These are phyloP conservation scores for Eriocheir sinensis DNA, from an alignment of 1,140 invertebrate genomes.

Conservation along the genomic window DNA sequence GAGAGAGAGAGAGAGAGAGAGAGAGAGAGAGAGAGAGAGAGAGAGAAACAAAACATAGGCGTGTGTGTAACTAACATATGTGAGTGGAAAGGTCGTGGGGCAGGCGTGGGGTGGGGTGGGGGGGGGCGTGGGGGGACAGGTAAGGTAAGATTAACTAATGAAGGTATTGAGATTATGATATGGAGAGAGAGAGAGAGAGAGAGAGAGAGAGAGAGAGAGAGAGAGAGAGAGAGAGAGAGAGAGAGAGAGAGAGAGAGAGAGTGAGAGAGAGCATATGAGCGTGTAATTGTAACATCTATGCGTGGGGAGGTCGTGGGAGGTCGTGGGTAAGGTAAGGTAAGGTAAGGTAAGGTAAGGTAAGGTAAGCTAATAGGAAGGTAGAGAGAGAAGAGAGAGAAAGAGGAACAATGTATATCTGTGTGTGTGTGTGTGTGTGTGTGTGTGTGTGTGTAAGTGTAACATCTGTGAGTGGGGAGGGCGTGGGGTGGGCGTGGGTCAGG, in stretches of 20 bases:
- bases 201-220: background rate
- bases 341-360: background rate
- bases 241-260: background rate
- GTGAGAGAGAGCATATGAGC: background rate
- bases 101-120: background rate
- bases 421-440: background rate
- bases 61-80: background rate
- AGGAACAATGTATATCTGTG: background rate
- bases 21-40: too few species aligned
- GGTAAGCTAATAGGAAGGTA: background rate
- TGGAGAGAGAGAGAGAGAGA: background rate
- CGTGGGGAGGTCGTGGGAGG: too few species aligned
- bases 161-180: background rate
- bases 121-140: background rate
- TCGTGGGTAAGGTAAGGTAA: too few species aligned
- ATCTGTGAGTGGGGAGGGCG: background rate
- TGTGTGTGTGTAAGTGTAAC: background rate
- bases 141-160: background rate
- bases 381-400: background rate
- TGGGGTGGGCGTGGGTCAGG: background rate
- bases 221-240: background rate
- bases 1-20: too few species aligned
- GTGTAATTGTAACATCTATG: too few species aligned
- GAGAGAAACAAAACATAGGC: too few species aligned
- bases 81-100: background rate